Conservation (phyloP, 2,888 invertebrate genomes). For the Tinea pellionella region DNA sequence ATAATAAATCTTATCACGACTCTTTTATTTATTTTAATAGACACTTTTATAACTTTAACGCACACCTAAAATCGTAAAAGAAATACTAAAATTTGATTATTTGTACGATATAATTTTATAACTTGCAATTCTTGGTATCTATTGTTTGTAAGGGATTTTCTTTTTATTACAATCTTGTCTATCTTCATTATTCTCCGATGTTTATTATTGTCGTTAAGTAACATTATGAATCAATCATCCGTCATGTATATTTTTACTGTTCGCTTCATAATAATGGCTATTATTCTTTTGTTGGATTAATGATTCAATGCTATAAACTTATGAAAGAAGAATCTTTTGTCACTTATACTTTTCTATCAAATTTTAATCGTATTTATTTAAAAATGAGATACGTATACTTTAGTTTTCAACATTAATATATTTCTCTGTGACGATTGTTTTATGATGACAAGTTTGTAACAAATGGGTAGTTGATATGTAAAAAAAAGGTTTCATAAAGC, state of each 20-base stretch:
- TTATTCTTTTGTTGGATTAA: background rate
- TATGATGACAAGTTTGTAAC: too few species aligned
- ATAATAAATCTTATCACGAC: slow-evolving; percentile 3
- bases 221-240: slow-evolving; percentile 2
- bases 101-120: slow-evolving; percentile 7
- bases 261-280: background rate
- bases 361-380: too few species aligned
- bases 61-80: slow-evolving; percentile 2
- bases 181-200: slow-evolving; percentile 7
- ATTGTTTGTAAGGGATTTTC: background rate
- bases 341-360: too few species aligned
- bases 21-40: slow-evolving; percentile 4
- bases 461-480: too few species aligned
- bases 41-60: background rate
- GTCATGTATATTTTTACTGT: background rate
- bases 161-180: slow-evolving; percentile 1
- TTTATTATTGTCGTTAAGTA: slow-evolving; percentile 8
- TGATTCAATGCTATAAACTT: background rate
- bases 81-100: background rate
- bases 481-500: too few species aligned
- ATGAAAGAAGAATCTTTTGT: too few species aligned
- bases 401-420: too few species aligned
- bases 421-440: too few species aligned
- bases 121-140: background rate
- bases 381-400: too few species aligned